phyloP scores from a whole-genome alignment of 2,113 vertebrate genomes.

The Gallinago media region DNA sequence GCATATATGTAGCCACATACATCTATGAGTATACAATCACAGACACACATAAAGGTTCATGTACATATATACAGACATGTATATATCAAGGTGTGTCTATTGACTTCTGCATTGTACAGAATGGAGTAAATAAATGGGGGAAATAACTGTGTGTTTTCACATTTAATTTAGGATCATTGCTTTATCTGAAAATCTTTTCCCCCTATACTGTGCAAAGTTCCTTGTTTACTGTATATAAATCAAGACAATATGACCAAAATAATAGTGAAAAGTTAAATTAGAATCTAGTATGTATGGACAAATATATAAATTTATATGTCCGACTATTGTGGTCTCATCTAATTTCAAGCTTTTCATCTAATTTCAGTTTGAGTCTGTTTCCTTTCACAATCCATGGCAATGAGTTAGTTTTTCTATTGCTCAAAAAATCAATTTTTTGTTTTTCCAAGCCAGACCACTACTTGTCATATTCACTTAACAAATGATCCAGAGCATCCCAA shows the following conservation, averaged over 20 bases:
- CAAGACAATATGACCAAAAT: neutral
- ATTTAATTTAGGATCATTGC: conserved; percentile 3
- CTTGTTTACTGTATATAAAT: neutral
- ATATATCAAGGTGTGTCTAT: neutral
- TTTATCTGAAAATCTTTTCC: neutral
- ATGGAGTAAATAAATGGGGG: neutral
- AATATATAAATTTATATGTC: neutral
- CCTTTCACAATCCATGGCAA: neutral
- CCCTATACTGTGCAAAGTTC: neutral
- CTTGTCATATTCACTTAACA: conserved; percentile 29
- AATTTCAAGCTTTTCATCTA: conserved; percentile 57
- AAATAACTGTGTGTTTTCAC: neutral
- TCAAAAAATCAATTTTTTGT: neutral
- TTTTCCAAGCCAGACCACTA: neutral
- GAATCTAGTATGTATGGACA: neutral
- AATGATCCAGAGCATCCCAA: neutral
- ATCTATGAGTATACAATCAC: neutral
- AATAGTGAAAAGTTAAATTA: conserved; percentile 2
- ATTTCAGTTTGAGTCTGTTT: conserved; percentile 52
- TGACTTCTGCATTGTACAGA: neutral
- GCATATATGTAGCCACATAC: neutral
- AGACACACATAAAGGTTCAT: neutral
- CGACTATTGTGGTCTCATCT: neutral
- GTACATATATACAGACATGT: neutral
- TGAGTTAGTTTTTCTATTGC: neutral